Percentiles rank a stretch among this genome's conserved stretches.
Conservation (phyloP, 2,113 vertebrate genomes). For the Bungarus multicinctus region DNA sequence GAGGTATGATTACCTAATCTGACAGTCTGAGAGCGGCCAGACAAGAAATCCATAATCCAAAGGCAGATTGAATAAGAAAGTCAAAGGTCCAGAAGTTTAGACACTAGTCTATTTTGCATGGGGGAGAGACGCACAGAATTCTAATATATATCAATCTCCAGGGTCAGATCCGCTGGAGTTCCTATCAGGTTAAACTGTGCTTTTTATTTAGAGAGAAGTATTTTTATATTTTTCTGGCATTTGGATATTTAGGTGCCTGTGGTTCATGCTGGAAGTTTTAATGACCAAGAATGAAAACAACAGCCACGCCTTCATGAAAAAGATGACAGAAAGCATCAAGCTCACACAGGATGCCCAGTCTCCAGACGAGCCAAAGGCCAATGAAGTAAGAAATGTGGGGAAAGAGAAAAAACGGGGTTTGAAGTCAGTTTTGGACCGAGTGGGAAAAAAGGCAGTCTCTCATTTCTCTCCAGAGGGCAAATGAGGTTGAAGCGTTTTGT, state of each 20-base stretch:
- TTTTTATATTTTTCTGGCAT: neutral
- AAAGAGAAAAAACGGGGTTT: conserved; percentile 29
- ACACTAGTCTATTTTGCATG: neutral
- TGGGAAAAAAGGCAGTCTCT: conserved; percentile 34
- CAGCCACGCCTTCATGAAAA: conserved; percentile 96
- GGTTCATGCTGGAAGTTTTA: conserved; percentile 99
- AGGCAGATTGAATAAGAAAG: no score
- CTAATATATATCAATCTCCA: neutral
- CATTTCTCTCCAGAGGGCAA: conserved; percentile 8
- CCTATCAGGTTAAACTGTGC: neutral
- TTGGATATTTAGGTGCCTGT: conserved; percentile 82
- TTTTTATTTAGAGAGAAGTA: neutral
- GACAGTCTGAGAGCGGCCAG: no score
- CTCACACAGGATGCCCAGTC: conserved; percentile 94
- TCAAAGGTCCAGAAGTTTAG: no score
- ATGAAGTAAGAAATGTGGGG: conserved; percentile 79
- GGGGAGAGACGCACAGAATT: neutral
- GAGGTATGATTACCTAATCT: no score
- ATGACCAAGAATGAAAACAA: conserved; percentile 99
- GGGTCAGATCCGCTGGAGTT: neutral
- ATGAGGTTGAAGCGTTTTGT: conserved; percentile 9
- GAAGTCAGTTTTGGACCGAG: conserved; percentile 28
- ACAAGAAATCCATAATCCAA: no score
- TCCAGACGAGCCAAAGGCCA: conserved; percentile 93
- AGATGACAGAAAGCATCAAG: conserved; percentile 98